Percentiles rank a stretch among this genome's conserved stretches.
Evolutionary conservation across 2,113 vertebrate species (phyloP).

Genomic region (Natator depressus): DNA sequence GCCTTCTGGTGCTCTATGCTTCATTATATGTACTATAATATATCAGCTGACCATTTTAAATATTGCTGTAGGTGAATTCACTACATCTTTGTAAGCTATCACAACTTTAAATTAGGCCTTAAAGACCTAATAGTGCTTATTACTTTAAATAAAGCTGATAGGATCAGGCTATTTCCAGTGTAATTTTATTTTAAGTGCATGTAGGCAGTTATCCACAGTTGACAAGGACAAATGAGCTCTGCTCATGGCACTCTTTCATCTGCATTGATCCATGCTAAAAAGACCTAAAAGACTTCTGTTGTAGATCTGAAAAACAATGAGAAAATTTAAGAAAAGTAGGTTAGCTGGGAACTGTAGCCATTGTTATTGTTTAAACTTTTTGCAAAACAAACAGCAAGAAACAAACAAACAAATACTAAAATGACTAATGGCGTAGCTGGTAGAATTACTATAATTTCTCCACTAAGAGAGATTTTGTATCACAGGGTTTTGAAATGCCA

Average conservation of each 20-base stretch:
- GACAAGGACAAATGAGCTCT: slow-evolving; percentile 66
- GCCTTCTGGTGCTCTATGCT: background rate
- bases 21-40: background rate
- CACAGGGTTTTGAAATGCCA: slow-evolving; percentile 2
- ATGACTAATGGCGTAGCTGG: background rate
- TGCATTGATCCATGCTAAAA: slow-evolving; percentile 65
- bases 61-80: slow-evolving; percentile 1
- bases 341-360: slow-evolving; percentile 36
- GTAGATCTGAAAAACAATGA: slow-evolving; percentile 26
- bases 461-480: slow-evolving; percentile 6
- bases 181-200: slow-evolving; percentile 67
- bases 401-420: slow-evolving; percentile 36
- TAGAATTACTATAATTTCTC: slow-evolving; percentile 27
- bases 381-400: background rate
- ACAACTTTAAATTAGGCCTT: slow-evolving; percentile 51
- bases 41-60: background rate
- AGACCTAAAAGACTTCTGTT: slow-evolving; percentile 33
- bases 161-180: slow-evolving; percentile 28
- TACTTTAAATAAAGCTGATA: slow-evolving; percentile 60
- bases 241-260: slow-evolving; percentile 53
- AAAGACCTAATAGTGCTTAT: slow-evolving; percentile 54
- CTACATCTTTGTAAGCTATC: slow-evolving; percentile 13
- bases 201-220: slow-evolving; percentile 50
- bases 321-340: slow-evolving; percentile 17
- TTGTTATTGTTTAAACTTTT: background rate